Base-by-base conservation (phyloP, 2,888 invertebrate genomes). In the Gymnosoma rotundatum region DNA sequence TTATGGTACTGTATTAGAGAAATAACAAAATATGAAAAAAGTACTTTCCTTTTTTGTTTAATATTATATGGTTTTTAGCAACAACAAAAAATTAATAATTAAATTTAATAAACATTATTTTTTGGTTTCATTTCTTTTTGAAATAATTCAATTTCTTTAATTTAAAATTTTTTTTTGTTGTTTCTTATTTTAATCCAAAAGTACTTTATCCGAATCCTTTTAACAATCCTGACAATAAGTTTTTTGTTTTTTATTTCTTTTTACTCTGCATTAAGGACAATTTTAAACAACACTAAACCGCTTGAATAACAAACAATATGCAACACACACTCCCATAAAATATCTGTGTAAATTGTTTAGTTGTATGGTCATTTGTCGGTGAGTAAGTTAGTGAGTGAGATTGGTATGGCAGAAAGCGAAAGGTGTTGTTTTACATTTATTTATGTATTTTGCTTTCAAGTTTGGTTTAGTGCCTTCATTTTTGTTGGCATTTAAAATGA, bases 271-370 rank as follows among this genome's bases (percentile, higher is more conserved):
- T 73, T 42, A 78, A 86, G 74, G 76, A 82, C 73, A 60, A 69
- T 69, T 73, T 56, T 79, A 67, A 82, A 63, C 54, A 83, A 84
- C 85, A 90, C 87, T 89, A 89, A 87, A 88, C 89, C 18, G 58
- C 25, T 32, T 89, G 87, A 89, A 89, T 89, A 88, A 89, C 69
- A 70, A 58, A 50, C 88, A 50, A 48, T n/a, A 56, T 73, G 58
- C 32, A 52, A 66, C 50, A 58, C 58, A 66, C 72, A 36, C 61
- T 10, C 48, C 48, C 16, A 12, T 1, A 12, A 45, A 70, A 54
- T 63, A 64, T 70, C 45, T 70, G 54, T 78, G 67, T 60, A 50
- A 20, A 20, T 48, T 60, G 50, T 42, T 16, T 54, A 64, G 25
- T 48, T 60, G 56, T 56, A 14, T 25, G 58, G 14, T 12, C 56